Base-by-base conservation (phyloP, 2,888 invertebrate species). In the Dasysyrphus tricinctus region DNA sequence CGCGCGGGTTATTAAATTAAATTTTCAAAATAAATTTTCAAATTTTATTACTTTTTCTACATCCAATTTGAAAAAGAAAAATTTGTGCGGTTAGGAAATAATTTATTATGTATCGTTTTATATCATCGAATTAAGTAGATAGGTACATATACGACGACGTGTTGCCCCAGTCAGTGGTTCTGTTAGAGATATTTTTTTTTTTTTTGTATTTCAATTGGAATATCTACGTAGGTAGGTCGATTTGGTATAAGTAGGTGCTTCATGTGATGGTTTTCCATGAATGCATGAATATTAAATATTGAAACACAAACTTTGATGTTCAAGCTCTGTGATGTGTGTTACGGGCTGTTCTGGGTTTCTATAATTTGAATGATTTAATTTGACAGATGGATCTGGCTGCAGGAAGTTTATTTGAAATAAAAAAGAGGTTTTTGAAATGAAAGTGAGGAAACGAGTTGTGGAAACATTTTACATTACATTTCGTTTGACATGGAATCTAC, bases 201-300 rank as follows among this genome's bases (percentile, higher is more conserved):
- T 24, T 24, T 24, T 24, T 54, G 14, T 59, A 54, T 70, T 76
- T 44, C 47, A 80, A 76, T 73, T 69, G 67, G 44, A 73, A 63
- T 42, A 34, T 54, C 12, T 32, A 65, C 32, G 47, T 67, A 67
- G 49, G 67, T 49, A 32, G 32, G 49, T 67, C 16, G 67, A 49
- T 34, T 65, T 65, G 65, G 19, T 34, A 37, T 8, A 19, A 12
- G 14, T 44, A 3, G n/a, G 8, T 47, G 32, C 11, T 49, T 49
- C 11, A 51, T 51, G 61, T 37, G 12, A 37, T 44, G 47, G 19
- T 44, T 39, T 83, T 76, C 73, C 65, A 76, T 80, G 80, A 85
- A 85, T 77, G 76, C 61, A 85, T 85, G 77, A 85, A 85, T 85
- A 85, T 76, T 73, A 80, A 76, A 85, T 80, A 61, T 67, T 72